Evolutionary conservation across 2,113 vertebrate species (phyloP), one percentile per base, ranked within the genome.

Genomic region (Antechinus flavipes): DNA sequence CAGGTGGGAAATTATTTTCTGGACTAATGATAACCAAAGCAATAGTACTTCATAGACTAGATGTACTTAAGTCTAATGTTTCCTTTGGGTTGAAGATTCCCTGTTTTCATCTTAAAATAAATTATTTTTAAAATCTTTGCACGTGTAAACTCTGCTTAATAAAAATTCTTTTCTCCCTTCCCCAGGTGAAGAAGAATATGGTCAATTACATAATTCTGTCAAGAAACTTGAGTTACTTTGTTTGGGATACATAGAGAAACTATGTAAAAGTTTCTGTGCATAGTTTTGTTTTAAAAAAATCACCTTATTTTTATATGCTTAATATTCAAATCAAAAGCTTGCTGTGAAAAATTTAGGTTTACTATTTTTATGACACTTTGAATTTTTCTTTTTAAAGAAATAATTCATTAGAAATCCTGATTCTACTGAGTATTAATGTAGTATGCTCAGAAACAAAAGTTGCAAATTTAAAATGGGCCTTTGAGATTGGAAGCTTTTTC

Each of bases 101-200:
- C 11, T 35, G 0, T 25, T 50, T 46, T 42, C 93, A 56, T 2
- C 46, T 8, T 16, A 76, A 90, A 91, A 92, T n/a, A 56, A 76
- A 27, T 24, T 16, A 52, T 49, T 91, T 91, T 91, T 68, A 12
- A 23, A 53, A 58, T 53, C 76, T 54, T 54, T 22, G 26, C 49
- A 52, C 26, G 4, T 49, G n/a, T 30, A 23, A 35, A 1, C 54
- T 22, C 84, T 12, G 42, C 30, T 92, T 46, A 92, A 84, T 68
- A 90, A 93, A 14, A 24, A 46, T 90, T 89, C 42, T 58, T 92
- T 91, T 27, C 0, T 93, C n/a, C 54, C 35, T 14, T 95, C 50
- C 91, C 8, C 42, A 98, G 98, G 95, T 98, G 93, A 97, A 94
- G 91, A 90, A 47, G 93, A 92, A 42, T n/a, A 0, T 1, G 90